A percentile compares a stretch with the other conserved stretches of the same genome.
phyloP scores from a whole-genome alignment of 2,113 vertebrate genomes.

The Serranochromis macrocephalus region DNA sequence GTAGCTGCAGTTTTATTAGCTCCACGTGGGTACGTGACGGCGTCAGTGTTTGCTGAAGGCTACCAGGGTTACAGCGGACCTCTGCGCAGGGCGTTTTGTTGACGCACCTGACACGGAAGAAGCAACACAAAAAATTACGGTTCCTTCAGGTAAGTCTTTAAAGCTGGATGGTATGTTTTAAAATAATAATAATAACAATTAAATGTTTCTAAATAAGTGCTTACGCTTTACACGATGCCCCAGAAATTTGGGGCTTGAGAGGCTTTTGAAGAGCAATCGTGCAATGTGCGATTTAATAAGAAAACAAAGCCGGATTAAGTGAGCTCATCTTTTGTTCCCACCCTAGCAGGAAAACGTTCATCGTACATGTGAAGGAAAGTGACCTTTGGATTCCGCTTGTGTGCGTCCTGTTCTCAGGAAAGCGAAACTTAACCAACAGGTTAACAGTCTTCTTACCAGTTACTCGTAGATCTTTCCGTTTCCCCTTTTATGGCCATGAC shows the following conservation, averaged over 20 bases:
- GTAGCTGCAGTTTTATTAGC: not conserved
- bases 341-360: not conserved
- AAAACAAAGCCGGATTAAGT: not conserved
- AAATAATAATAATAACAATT: not conserved
- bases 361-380: not conserved
- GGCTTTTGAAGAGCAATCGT: not conserved
- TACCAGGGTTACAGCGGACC: not conserved
- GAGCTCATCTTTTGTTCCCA: not conserved
- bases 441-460: not conserved
- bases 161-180: not conserved
- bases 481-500: not conserved
- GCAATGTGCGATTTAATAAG: not conserved
- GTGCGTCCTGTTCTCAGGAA: not conserved
- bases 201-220: not conserved
- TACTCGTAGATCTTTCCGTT: not conserved
- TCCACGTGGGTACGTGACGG: not conserved
- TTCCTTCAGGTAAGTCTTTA: not conserved
- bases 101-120: slow-evolving; percentile 10
- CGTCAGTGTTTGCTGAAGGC: not conserved
- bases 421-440: slow-evolving; percentile 19
- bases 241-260: not conserved
- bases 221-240: not conserved
- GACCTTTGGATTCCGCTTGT: not conserved
- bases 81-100: not conserved
- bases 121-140: not conserved